These are phyloP conservation scores for Tapirus terrestris DNA, from an alignment of 2,113 vertebrate genomes.

Conservation along the genomic window DNA sequence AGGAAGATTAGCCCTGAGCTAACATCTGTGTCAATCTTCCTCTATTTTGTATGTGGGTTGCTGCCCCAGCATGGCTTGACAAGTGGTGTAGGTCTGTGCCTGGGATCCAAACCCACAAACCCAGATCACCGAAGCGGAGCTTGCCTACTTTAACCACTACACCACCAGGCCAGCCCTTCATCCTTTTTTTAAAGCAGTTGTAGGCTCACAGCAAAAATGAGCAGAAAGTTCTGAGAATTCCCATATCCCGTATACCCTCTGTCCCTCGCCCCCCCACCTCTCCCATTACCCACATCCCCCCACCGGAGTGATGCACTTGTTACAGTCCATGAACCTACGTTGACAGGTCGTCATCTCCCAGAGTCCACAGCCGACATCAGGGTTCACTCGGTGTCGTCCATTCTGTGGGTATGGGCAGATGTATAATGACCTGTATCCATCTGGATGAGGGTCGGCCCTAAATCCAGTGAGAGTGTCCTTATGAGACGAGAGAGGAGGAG, in stretches of 20 bases:
- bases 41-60: no score
- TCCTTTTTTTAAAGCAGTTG: background rate
- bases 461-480: background rate
- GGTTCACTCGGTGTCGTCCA: rapidly evolving
- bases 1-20: no score
- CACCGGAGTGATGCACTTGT: rapidly evolving
- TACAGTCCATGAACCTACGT: background rate
- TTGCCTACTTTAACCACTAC: no score
- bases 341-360: rapidly evolving
- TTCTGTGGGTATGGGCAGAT: background rate
- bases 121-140: no score
- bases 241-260: background rate
- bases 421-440: rapidly evolving
- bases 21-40: no score
- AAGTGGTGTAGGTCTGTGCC: no score
- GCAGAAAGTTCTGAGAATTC: background rate
- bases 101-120: no score
- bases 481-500: background rate
- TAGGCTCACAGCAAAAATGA: background rate
- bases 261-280: rapidly evolving
- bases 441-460: background rate
- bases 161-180: no score
- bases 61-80: no score
- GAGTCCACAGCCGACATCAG: rapidly evolving
- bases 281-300: background rate